These are phyloP conservation scores for Itoplectis maculator DNA, from an alignment of 2,888 invertebrate genomes.

Conservation along the genomic window DNA sequence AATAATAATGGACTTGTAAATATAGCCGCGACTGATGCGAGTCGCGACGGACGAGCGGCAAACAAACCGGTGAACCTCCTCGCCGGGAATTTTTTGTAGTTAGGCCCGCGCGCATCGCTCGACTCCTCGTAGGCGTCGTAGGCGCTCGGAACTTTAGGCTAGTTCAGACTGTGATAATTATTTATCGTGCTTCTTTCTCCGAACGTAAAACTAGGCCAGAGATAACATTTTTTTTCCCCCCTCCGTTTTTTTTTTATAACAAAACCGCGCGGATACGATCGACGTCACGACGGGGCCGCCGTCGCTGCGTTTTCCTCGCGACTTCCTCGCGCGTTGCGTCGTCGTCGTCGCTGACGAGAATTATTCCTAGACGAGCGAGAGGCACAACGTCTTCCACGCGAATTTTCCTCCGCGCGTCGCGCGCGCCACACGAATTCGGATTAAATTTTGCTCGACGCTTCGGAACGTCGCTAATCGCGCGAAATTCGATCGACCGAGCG, in stretches of 20 bases:
- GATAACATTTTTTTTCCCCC: too few relatives aligned
- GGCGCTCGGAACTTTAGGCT: conserved; percentile 77
- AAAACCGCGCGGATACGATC: too few relatives aligned
- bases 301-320: conserved; percentile 13
- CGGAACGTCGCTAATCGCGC: conserved; percentile 10
- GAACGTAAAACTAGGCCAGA: conserved; percentile 57
- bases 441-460: conserved; percentile 19
- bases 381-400: conserved; percentile 53
- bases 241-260: too few relatives aligned
- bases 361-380: conserved; percentile 16
- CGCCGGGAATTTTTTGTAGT: conserved; percentile 51
- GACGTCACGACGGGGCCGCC: too few relatives aligned
- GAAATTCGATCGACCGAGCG: conserved; percentile 69
- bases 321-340: too few relatives aligned
- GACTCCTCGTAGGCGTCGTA: conserved; percentile 45
- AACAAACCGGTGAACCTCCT: background rate
- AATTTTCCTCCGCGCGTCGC: background rate
- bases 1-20: conserved; percentile 53
- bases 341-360: too few relatives aligned
- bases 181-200: conserved; percentile 78
- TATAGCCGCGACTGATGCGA: conserved; percentile 22
- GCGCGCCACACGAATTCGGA: conserved; percentile 15
- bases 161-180: conserved; percentile 83
- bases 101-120: conserved; percentile 43
- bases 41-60: too few relatives aligned